Evolutionary conservation across 2,888 invertebrate genomes (phyloP), one percentile per base, ranked within the genome.

Genomic region (Pedicia rivosa): DNA sequence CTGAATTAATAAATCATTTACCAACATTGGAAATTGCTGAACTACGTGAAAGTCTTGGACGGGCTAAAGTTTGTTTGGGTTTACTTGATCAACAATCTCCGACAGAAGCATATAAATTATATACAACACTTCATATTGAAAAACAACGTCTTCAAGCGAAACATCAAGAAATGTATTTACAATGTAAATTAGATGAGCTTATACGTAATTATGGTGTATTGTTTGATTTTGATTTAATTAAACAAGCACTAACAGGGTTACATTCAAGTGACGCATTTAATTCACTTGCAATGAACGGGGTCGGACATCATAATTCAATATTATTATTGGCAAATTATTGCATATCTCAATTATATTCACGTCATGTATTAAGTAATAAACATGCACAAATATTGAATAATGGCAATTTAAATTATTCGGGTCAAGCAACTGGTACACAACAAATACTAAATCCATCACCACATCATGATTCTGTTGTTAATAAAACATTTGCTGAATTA

Each of bases 291-390:
- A 38, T 43, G 15, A 47, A 44, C 25, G 46, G 44, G 10, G 35
- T 42, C 24, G 62, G 65, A 6, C 67, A 70, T 42, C 72, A 74
- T 47, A 78, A 79, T 51, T 78, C 78, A 5, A 70, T 78, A 28
- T 60, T 80, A 44, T 71, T 80, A 51, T 64, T 81, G 42, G 78
- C 78, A 37, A 81, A 81, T 54, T 80, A 79, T 53, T 81, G 80
- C 57, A 74, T 78, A 68, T 75, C 76, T 13, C 78, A 76, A 52
- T 55, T 79, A 41, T 77, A 75, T 55, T 72, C 74, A 40, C 66
- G 76, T 30, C 73, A 74, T 50, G 66, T 74, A 20, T 55, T 74
- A 15, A 46, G 50, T 13, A 45, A 48, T 16, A 54, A 53, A 34
- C 53, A 54, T 15, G 48, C 51, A n/a, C 70, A 70, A 46, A 63